phyloP scores from a whole-genome alignment of 2,797 vertebrate species.

The Zalophus californianus region DNA sequence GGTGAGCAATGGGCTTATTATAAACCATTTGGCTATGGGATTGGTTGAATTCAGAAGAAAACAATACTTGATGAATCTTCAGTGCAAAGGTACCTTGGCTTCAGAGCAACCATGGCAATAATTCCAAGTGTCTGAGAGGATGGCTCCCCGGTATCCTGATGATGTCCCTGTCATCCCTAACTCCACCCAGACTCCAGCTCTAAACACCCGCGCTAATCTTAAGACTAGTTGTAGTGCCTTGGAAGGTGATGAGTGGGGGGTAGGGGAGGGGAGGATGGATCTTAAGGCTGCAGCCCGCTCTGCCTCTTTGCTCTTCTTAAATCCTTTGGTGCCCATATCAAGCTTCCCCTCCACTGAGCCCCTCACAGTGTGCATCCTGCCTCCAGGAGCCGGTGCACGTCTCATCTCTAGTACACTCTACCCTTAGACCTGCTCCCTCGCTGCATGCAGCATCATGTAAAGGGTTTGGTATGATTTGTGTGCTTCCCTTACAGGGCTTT shows the following conservation, averaged over 20 bases:
- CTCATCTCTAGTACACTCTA: not conserved
- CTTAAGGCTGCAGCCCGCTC: not conserved
- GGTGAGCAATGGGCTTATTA: not conserved
- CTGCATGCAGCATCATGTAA: not conserved
- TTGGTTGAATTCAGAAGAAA: constrained; percentile 16
- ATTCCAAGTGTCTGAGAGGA: not conserved
- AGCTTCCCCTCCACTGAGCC: not conserved
- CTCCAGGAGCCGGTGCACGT: rapidly evolving
- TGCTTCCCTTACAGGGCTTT: not conserved
- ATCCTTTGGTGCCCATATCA: not conserved
- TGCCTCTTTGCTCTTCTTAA: not conserved
- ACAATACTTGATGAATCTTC: not conserved
- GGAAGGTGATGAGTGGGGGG: not conserved
- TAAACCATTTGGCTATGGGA: not conserved
- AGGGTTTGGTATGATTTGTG: not conserved
- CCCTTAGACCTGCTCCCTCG: not conserved
- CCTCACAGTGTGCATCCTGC: not conserved
- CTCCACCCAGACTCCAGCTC: not conserved
- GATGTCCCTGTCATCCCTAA: not conserved
- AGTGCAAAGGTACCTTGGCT: not conserved
- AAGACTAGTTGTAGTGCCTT: not conserved
- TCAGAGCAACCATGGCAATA: not conserved
- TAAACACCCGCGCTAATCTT: not conserved
- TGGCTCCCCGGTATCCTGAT: not conserved
- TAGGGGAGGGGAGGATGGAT: not conserved